Conservation (phyloP, 53 echinoderm and acorn worm genomes). For the Paracentrotus lividus region DNA sequence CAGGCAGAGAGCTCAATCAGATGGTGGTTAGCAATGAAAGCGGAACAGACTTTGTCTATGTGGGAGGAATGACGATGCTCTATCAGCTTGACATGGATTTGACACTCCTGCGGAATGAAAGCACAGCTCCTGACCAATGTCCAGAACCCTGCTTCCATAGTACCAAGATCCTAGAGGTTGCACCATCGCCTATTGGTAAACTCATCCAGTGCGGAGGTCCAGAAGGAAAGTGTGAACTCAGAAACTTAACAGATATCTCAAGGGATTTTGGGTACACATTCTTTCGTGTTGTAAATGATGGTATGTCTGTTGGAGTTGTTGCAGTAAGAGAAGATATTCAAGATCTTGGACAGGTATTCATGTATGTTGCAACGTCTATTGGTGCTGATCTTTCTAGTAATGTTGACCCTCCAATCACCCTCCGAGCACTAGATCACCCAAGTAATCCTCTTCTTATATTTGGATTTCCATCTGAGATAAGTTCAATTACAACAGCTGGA, state of each 20-base stretch:
- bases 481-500: background rate
- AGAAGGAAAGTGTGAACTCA: background rate
- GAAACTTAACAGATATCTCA: background rate
- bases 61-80: background rate
- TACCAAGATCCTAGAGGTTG: background rate
- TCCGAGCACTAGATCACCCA: background rate
- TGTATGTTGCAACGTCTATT: constrained; percentile 1
- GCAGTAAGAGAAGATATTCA: background rate
- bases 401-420: background rate
- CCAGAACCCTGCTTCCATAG: background rate
- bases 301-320: background rate
- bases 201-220: background rate
- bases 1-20: background rate
- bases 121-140: background rate
- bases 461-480: background rate
- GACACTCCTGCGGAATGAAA: background rate
- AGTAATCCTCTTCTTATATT: background rate
- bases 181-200: background rate
- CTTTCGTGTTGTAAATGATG: background rate
- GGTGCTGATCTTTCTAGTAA: no score
- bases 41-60: background rate
- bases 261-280: background rate
- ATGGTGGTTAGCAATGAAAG: constrained; percentile 6
- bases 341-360: background rate
- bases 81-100: background rate